These are phyloP conservation scores for Tachystola acroxantha DNA, from an alignment of 2,888 invertebrate species.

Conservation along the genomic window DNA sequence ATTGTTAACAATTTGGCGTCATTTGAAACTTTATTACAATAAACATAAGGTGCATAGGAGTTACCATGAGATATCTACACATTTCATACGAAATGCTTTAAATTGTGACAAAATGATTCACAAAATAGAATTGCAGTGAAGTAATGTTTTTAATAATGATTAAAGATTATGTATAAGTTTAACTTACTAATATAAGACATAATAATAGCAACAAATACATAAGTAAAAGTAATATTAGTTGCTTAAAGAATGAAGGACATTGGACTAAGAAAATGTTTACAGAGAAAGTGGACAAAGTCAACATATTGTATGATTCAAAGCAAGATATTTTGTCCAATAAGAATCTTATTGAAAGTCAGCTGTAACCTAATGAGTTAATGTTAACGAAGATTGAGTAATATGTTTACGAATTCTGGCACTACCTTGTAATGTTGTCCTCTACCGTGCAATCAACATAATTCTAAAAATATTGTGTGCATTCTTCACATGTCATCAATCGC, in stretches of 20 bases:
- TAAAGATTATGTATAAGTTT: too few relatives aligned
- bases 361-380: constrained; percentile 18
- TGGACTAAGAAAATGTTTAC: constrained; percentile 24
- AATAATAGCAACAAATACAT: background rate
- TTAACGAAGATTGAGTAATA: constrained; percentile 27
- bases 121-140: too few relatives aligned
- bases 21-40: too few relatives aligned
- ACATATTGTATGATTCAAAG: constrained; percentile 26
- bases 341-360: constrained; percentile 21
- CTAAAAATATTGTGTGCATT: constrained; percentile 74
- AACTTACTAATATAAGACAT: background rate
- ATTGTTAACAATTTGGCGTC: too few relatives aligned
- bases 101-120: too few relatives aligned
- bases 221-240: too few relatives aligned
- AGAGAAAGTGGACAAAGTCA: constrained; percentile 47
- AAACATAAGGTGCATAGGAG: too few relatives aligned
- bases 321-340: constrained; percentile 24
- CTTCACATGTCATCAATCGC: constrained; percentile 63
- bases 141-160: too few relatives aligned
- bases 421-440: constrained; percentile 65
- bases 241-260: constrained; percentile 38
- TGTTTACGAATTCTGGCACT: constrained; percentile 36
- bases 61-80: too few relatives aligned
- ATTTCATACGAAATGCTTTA: too few relatives aligned
- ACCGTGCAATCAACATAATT: constrained; percentile 67